phyloP scores from a whole-genome alignment of 64 coral and sea anemone species.

The Platygyra sinensis region DNA sequence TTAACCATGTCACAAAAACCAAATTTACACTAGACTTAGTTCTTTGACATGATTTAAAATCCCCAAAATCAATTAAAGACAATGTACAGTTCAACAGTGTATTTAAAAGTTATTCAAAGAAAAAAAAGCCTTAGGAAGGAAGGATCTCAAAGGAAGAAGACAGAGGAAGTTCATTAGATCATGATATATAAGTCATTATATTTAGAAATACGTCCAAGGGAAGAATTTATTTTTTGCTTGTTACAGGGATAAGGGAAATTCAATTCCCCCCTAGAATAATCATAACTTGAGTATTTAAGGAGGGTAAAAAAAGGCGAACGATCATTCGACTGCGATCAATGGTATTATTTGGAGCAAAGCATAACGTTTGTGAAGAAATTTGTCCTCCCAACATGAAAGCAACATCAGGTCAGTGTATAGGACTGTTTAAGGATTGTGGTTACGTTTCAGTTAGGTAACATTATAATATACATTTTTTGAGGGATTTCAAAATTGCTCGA shows the following conservation, averaged over 20 bases:
- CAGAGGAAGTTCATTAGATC: neutral
- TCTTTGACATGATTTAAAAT: neutral
- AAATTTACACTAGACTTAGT: neutral
- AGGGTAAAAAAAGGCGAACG: neutral
- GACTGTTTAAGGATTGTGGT: too few relatives aligned
- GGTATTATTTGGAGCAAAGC: neutral
- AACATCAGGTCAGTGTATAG: too few relatives aligned
- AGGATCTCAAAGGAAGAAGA: neutral
- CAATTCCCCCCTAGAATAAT: neutral
- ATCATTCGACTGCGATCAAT: neutral
- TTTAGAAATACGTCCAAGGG: neutral
- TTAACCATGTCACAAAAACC: neutral
- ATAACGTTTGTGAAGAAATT: neutral
- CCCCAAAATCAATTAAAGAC: neutral
- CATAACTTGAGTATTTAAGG: neutral
- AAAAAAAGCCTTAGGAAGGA: neutral
- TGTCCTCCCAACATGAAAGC: neutral
- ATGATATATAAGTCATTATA: neutral
- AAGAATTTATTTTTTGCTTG: constrained; percentile 8
- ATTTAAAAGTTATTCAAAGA: neutral
- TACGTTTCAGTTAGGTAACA: too few relatives aligned
- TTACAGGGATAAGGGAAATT: neutral
- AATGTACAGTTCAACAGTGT: neutral
- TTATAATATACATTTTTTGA: too few relatives aligned
- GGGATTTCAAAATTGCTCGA: too few relatives aligned